Base-by-base conservation (phyloP, 2,888 invertebrate genomes). In the Mimachlamys varia region DNA sequence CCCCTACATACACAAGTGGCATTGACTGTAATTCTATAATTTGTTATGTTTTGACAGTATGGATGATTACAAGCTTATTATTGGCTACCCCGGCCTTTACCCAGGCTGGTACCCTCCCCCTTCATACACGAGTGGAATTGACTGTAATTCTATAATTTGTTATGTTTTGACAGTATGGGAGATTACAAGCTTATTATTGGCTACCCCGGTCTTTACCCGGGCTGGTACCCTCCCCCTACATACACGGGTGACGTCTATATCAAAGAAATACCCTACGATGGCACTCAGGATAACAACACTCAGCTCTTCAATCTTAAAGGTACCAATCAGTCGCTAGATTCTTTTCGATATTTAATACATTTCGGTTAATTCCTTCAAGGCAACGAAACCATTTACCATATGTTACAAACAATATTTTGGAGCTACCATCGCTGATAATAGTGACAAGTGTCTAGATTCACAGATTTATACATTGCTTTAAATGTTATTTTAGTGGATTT, bases 141-240 rank as follows among this genome's bases (percentile, higher is more conserved):
- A 44, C 7, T 44, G 7, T 44, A 3, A 44, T 44, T 44, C 7
- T 44, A 44, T 44, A 44, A 44, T 44, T 44, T 44, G 44, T 7
- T 44, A 44, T 44, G 3, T 76, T 7, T 33, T 27, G 33, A 76
- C 58, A 93, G 94, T 38, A 94, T 95, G 88, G 97, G 96, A 7
- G 95, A 97, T 90, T 97, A 95, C 94, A 97, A 97, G 93, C 94
- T 97, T 87, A 96, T 97, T 19, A 94, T 96, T 44, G 97, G 97
- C 7, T 93, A 93, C 88, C 95, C 96, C 10, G 96, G 96, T 12
- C 89, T 93, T 17, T 95, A 94, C 55, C 94, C 93, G 22, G 95
- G 94, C 88, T 96, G 96, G 95, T 95, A 96, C 90, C 92, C 92
- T 55, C 92, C 94, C 0, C 92, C 92, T 17, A 89, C 92, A 89